These are phyloP conservation scores for Phainopepla nitens DNA, from an alignment of 2,113 vertebrate species.

Conservation along the genomic window DNA sequence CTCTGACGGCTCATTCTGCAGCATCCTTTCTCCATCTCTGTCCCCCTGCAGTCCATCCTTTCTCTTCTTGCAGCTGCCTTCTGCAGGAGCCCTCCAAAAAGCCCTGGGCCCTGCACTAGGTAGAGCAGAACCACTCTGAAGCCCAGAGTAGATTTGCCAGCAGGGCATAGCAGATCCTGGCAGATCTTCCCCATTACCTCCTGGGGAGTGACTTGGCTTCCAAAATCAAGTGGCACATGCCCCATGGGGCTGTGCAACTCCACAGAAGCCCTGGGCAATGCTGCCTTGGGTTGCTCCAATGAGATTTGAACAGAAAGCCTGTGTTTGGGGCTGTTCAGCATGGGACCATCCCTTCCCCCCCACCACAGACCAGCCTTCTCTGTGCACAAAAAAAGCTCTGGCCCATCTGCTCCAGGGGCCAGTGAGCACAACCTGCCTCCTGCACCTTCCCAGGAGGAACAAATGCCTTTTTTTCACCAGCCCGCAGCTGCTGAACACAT, in stretches of 20 bases:
- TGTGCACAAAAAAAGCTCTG: background rate
- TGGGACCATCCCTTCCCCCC: background rate
- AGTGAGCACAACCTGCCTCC: background rate
- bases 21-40: background rate
- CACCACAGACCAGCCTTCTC: background rate
- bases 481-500: background rate
- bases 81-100: background rate
- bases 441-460: background rate
- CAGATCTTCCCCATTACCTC: background rate
- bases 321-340: accelerated
- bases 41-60: background rate
- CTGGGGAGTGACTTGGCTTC: background rate
- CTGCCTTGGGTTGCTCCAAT: accelerated
- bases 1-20: background rate
- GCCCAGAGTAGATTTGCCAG: background rate
- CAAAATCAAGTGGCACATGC: background rate
- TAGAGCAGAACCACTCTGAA: background rate
- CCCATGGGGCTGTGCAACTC: background rate
- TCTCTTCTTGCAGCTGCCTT: background rate
- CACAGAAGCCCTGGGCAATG: background rate
- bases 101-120: too few species aligned
- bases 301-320: background rate
- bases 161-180: background rate
- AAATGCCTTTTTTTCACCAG: slow-evolving; percentile 5
- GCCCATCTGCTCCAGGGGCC: background rate